Evolutionary conservation across 2,888 invertebrate genomes (phyloP).

Genomic region (Epistrophe grossulariae): DNA sequence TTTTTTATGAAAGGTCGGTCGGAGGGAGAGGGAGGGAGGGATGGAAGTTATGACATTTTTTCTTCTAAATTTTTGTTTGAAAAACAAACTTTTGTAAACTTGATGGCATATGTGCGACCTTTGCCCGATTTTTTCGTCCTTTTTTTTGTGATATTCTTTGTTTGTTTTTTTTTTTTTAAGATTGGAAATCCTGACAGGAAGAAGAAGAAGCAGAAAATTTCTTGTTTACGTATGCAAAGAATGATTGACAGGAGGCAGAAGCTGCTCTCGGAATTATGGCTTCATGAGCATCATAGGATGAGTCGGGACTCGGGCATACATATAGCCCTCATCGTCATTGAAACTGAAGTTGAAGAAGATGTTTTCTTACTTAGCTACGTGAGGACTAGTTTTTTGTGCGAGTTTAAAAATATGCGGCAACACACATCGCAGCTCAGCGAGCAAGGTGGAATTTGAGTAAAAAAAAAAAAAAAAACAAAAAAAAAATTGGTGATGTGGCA

Average conservation of each 20-base stretch:
- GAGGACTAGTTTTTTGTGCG: constrained; percentile 60
- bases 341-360: constrained; percentile 53
- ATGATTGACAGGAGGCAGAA: constrained; percentile 69
- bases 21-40: neutral
- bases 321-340: constrained; percentile 17
- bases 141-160: neutral
- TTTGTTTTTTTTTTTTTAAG: constrained; percentile 35
- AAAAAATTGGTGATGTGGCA: constrained; percentile 48
- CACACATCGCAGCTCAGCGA: constrained; percentile 17
- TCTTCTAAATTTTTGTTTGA: constrained; percentile 22
- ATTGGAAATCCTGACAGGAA: constrained; percentile 53
- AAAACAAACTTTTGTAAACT: constrained; percentile 63
- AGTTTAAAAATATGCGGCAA: constrained; percentile 58
- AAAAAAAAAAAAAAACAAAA: too few relatives aligned
- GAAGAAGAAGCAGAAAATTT: constrained; percentile 35
- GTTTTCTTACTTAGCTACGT: constrained; percentile 68
- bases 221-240: constrained; percentile 74
- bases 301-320: constrained; percentile 1
- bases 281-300: constrained; percentile 33
- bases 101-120: constrained; percentile 66
- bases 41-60: constrained; percentile 25
- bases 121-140: constrained; percentile 29
- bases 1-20: constrained; percentile 14
- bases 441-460: constrained; percentile 1
- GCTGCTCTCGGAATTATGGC: constrained; percentile 56